Evolutionary conservation across 2,888 invertebrate genomes (phyloP).

Genomic region (Epistrophe grossulariae): DNA sequence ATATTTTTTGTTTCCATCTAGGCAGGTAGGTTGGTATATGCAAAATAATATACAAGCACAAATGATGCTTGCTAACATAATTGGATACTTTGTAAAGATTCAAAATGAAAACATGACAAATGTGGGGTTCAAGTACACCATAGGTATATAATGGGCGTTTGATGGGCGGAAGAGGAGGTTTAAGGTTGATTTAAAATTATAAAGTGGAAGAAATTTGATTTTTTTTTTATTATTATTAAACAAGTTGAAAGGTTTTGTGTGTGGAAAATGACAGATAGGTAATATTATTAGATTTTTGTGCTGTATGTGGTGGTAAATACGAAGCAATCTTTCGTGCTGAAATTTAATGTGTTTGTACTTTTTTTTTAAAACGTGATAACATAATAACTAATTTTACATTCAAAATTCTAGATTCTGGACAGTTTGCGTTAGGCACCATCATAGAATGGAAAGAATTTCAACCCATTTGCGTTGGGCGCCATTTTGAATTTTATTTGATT

Average conservation of each 20-base stretch:
- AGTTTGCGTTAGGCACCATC: too few species aligned
- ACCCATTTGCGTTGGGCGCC: too few species aligned
- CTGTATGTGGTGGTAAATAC: neutral
- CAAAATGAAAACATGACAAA: constrained; percentile 36
- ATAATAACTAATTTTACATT: too few species aligned
- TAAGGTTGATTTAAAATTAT: constrained; percentile 27
- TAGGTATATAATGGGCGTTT: neutral
- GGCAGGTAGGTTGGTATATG: neutral
- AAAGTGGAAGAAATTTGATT: constrained; percentile 21
- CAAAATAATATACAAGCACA: constrained; percentile 26
- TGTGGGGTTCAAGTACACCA: neutral
- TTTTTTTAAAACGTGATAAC: too few species aligned
- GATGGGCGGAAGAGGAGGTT: constrained; percentile 6
- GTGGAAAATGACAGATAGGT: neutral
- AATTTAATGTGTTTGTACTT: neutral
- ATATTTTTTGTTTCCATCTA: neutral
- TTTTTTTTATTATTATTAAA: constrained; percentile 4
- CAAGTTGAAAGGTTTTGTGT: neutral
- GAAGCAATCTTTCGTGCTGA: neutral
- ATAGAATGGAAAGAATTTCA: too few species aligned
- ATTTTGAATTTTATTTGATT: too few species aligned
- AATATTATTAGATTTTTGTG: neutral
- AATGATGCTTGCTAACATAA: constrained; percentile 42
- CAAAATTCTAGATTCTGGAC: too few species aligned
- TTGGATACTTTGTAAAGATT: constrained; percentile 59